Evolutionary conservation across 2,888 invertebrate species (phyloP).

Genomic region (Cosmia trapezina): DNA sequence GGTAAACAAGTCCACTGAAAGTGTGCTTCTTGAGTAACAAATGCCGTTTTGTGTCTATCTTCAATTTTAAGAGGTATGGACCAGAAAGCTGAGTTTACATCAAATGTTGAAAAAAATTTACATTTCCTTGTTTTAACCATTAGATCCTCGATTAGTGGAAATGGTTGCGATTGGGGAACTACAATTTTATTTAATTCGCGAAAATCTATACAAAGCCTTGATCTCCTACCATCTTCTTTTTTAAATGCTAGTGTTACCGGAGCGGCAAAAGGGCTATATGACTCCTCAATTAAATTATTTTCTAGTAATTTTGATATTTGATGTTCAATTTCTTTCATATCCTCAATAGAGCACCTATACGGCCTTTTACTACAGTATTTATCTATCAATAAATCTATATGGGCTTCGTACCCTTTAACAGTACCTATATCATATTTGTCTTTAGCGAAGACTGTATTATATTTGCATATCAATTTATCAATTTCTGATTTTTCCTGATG

Average conservation of each 20-base stretch:
- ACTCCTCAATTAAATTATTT: neutral
- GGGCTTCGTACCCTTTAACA: neutral
- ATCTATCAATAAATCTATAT: neutral
- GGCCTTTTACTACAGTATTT: neutral
- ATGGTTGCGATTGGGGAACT: neutral
- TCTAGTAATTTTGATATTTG: neutral
- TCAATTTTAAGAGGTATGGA: neutral
- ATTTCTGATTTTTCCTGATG: neutral
- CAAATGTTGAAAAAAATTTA: too few relatives aligned
- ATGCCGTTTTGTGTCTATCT: neutral
- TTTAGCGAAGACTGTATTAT: neutral
- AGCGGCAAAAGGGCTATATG: neutral
- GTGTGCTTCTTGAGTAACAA: conserved; percentile 7
- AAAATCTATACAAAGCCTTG: neutral
- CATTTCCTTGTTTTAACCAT: too few relatives aligned
- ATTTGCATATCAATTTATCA: neutral
- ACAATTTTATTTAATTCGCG: neutral
- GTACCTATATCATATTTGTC: neutral
- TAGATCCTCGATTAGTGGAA: neutral
- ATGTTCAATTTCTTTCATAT: neutral
- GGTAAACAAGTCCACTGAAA: conserved; percentile 15
- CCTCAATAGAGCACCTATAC: neutral
- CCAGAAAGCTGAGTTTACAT: neutral
- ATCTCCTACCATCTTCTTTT: neutral
- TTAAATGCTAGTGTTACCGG: neutral